Conservation (phyloP, 2,797 vertebrate species). For the Percopsis omiscomaycus region DNA sequence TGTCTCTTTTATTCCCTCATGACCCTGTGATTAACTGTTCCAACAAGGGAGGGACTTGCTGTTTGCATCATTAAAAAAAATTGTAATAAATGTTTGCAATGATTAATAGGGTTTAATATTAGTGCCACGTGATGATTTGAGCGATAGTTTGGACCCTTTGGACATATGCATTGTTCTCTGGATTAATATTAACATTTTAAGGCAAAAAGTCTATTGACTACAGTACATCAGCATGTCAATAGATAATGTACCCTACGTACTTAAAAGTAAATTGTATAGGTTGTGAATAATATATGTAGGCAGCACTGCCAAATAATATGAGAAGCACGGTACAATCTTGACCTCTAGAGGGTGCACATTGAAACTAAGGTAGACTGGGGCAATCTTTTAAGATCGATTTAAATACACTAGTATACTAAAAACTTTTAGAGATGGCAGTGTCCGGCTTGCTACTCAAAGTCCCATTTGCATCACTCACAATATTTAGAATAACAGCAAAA, state of each 20-base stretch:
- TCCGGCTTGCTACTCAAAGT: neutral
- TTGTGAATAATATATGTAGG: too few species aligned
- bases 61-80: constrained; percentile 73
- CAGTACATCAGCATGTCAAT: neutral
- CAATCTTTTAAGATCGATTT: too few species aligned
- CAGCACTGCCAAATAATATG: neutral
- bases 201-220: neutral
- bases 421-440: neutral
- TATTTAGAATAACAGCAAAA: too few species aligned
- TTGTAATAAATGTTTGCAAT: constrained; percentile 85
- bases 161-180: neutral
- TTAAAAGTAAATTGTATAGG: neutral
- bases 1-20: constrained; percentile 70
- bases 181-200: neutral
- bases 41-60: constrained; percentile 65
- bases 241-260: neutral
- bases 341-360: constrained; percentile 13
- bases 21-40: constrained; percentile 68
- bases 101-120: constrained; percentile 69
- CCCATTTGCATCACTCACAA: too few species aligned
- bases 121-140: constrained; percentile 33
- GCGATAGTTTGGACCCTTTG: constrained; percentile 1
- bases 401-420: too few species aligned
- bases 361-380: neutral
- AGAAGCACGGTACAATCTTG: neutral